Evolutionary conservation across 2,888 invertebrate genomes (phyloP), one percentile per base, ranked within the genome.

Genomic region (Trichogramma evanescens): DNA sequence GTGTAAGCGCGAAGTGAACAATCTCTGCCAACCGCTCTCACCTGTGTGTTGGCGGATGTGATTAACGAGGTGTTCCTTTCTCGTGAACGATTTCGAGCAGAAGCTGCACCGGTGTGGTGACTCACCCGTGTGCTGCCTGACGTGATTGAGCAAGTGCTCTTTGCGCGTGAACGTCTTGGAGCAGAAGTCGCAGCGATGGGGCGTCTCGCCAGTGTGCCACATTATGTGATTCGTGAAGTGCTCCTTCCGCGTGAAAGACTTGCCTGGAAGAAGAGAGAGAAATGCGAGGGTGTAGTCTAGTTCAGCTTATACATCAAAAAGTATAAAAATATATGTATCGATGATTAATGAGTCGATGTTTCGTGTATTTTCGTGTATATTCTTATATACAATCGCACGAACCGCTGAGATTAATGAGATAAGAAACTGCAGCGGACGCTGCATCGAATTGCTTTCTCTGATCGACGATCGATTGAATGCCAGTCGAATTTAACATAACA

Each of bases 211-310:
- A 72, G 91, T 90, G 78, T 91, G 91, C 91, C 91, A 91, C 84
- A 91, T 83, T 78, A 91, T 90, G 81, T 91, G 91, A 82, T 91
- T 91, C 85, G 89, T 89, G 82, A 90, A 91, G 80, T 92, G 91
- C 81, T 92, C 92, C 82, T 91, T 92, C 76, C 91, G 84, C 63
- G 91, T 91, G 79, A 92, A 92, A 68, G 89, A 88, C 81, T 92
- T 92, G 69, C 77, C 77, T 77, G 69, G 4, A 44, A 61, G 56
- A 62, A 50, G 51, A 10, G 8, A 43, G 38, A 55, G 41, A 13
- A 26, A 26, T 2, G 26, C 26, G 2, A 26, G 26, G 26, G 26
- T 26, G 26, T 26, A 26, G 26, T 26, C 26, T 26, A 26, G 26
- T 26, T 26, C 26, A 26, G 26, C 3, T 26, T 26, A 2, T 26